Conservation (phyloP, 1,140 invertebrate species). For the Triops cancriformis region DNA sequence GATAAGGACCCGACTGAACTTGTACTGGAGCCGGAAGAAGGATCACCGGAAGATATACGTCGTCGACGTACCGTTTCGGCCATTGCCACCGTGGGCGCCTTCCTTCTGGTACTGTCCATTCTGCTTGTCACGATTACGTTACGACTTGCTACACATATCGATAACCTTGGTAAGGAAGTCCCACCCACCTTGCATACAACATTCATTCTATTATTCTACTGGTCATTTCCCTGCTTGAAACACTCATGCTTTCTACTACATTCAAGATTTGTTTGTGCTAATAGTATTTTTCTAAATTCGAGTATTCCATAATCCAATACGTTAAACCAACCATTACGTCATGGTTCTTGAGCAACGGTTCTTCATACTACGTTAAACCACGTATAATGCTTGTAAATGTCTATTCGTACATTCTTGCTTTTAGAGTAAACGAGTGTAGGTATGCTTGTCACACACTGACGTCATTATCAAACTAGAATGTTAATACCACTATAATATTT, state of each 20-base stretch:
- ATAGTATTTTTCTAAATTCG: too few species aligned
- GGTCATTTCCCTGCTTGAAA: background rate
- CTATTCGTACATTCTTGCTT: too few species aligned
- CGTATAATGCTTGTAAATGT: background rate
- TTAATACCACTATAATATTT: too few species aligned
- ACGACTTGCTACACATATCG: conserved; percentile 25
- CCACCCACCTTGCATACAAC: background rate
- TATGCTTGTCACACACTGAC: too few species aligned
- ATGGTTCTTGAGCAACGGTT: too few species aligned
- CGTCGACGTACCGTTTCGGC: conserved; percentile 24
- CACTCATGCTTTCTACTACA: background rate
- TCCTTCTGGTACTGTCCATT: conserved; percentile 26
- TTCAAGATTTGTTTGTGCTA: too few species aligned
- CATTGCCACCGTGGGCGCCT: conserved; percentile 27
- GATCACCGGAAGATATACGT: conserved; percentile 22
- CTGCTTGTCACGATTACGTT: conserved; percentile 25
- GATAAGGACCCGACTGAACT: conserved; percentile 21
- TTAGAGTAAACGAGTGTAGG: too few species aligned
- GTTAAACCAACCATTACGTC: too few species aligned
- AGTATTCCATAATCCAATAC: too few species aligned
- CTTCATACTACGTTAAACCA: too few species aligned
- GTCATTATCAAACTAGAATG: too few species aligned
- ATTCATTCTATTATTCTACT: background rate
- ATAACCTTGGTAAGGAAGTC: conserved; percentile 23
- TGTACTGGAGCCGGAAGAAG: conserved; percentile 22